phyloP scores from a whole-genome alignment of 2,888 invertebrate genomes.

The Rotaria socialis region DNA sequence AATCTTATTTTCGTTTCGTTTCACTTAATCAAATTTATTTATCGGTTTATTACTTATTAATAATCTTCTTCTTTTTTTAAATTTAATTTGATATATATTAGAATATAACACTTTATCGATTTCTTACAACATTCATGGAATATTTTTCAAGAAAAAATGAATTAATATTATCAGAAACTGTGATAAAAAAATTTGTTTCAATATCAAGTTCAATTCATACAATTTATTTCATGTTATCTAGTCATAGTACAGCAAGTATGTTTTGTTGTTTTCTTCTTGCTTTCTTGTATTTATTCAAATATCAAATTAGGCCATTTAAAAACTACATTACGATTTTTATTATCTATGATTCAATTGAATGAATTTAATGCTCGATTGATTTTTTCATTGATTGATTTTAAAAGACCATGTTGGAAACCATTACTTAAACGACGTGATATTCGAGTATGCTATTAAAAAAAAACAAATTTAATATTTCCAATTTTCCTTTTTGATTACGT shows the following conservation, averaged over 20 bases:
- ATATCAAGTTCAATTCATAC: not conserved
- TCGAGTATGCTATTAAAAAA: not conserved
- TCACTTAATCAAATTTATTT: too few species aligned
- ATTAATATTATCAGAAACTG: not conserved
- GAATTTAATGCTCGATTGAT: not conserved
- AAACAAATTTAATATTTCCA: not conserved
- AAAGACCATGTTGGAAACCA: constrained; percentile 12
- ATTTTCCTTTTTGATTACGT: not conserved
- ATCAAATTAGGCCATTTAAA: not conserved
- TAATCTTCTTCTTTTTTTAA: too few species aligned
- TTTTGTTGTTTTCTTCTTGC: not conserved
- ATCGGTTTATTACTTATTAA: not conserved
- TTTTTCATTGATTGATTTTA: not conserved
- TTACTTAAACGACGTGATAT: constrained; percentile 8
- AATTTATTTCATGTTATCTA: constrained; percentile 21
- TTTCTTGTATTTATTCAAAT: not conserved
- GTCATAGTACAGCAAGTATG: constrained; percentile 32
- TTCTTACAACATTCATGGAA: not conserved
- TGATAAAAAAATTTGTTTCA: not conserved
- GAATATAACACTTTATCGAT: constrained; percentile 28
- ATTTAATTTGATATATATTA: too few species aligned
- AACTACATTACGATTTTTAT: not conserved
- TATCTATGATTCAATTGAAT: not conserved
- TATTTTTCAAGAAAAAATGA: not conserved
- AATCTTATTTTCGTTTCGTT: too few species aligned